Evolutionary conservation across 30 jellyfish, hydroid and myxozoan species (phyloP).

Genomic region (Phacellophora camtschatica): DNA sequence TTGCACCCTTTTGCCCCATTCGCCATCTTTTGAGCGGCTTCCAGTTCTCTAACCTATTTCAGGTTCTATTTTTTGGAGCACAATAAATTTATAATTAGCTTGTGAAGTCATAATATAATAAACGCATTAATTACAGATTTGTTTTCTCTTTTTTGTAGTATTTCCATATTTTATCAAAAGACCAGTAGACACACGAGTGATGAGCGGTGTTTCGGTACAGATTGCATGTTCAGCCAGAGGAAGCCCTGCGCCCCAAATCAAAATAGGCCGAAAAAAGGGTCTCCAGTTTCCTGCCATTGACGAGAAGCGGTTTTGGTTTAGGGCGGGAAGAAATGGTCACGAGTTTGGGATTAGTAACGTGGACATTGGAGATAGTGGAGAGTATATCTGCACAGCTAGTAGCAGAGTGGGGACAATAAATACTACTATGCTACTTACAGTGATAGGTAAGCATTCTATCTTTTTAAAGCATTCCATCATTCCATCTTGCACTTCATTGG

Average conservation of each 20-base stretch:
- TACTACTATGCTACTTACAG: constrained; percentile 76
- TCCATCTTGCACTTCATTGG: too few species aligned
- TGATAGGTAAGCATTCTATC: constrained; percentile 83
- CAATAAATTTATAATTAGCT: too few species aligned
- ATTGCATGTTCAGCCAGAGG: constrained; percentile 96
- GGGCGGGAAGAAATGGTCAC: constrained; percentile 21
- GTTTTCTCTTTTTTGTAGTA: constrained; percentile 23
- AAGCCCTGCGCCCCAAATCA: constrained; percentile 79
- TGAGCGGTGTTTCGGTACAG: constrained; percentile 82
- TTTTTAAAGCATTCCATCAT: too few species aligned
- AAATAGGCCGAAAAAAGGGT: constrained; percentile 62
- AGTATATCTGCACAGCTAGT: constrained; percentile 79
- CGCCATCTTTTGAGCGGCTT: too few species aligned
- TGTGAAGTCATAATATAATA: too few species aligned
- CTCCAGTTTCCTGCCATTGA: constrained; percentile 81
- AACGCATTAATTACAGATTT: too few species aligned
- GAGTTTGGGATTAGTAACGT: constrained; percentile 83
- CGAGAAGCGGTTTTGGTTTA: constrained; percentile 83
- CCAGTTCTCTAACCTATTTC: too few species aligned
- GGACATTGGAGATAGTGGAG: constrained; percentile 90
- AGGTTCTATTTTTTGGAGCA: too few species aligned
- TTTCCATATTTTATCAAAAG: constrained; percentile 59
- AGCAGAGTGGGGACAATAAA: constrained; percentile 82
- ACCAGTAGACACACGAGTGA: constrained; percentile 68
- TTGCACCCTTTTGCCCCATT: too few species aligned